Base-by-base conservation (phyloP, 2,113 vertebrate species). In the Hiodon tergisus region DNA sequence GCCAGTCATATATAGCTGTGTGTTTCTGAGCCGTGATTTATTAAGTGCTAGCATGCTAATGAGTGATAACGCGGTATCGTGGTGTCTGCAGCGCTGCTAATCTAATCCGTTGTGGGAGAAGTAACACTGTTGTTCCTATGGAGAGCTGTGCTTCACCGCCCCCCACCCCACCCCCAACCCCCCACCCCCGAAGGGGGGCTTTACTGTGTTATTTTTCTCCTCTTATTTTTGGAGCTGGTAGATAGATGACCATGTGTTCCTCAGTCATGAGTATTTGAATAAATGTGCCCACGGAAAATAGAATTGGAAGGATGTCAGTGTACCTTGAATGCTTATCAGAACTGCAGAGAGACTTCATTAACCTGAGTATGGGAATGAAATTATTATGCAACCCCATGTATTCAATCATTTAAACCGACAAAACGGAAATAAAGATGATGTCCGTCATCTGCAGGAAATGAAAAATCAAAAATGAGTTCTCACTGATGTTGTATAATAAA, bases 371-470 rank as follows among this genome's bases (percentile, higher is more conserved):
- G 51, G 72, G 16, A 48, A 67, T 5, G 10, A 55, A 54, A 51
- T 48, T 13, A 11, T 57, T 8, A 31, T 74, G 11, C 11, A 16
- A 17, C 47, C 6, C 31, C 52, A 54, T 17, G 58, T 73, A 77
- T 68, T 71, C 79, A 82, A 81, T 80, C 71, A 72, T 76, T 54
- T 54, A n/a, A 52, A 71, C 31, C 60, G 74, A 73, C 58, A 81
- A 69, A 65, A 69, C 74, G 77, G 76, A 81, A 84, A 75, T 78
- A 68, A 76, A 79, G 9, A 13, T 71, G 66, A 55, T 78, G 76
- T 74, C 82, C 73, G 66, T 79, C 78, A 80, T 60, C 77, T 46
- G 31, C 76, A 78, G 78, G 80, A 87, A 87, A 87, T 86, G 65
- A 84, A 82, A 79, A 74, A 31, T 31, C 31, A 31, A 31, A 31